These are phyloP conservation scores for Pituophis catenifer DNA, from an alignment of 2,113 vertebrate genomes.

Conservation along the genomic window DNA sequence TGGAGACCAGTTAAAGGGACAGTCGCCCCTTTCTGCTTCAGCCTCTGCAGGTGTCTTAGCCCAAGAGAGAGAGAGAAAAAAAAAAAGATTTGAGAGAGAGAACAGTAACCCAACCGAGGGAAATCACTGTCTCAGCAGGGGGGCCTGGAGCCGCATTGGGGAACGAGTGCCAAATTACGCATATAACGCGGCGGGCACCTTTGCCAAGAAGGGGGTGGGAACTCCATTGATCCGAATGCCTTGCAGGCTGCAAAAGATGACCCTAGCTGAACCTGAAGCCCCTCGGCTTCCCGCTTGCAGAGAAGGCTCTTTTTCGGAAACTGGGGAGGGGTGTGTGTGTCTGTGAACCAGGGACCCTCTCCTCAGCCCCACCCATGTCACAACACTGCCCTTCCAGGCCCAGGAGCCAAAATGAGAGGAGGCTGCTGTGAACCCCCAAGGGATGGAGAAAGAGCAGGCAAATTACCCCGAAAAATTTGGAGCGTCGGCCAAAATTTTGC, in stretches of 20 bases:
- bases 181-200: background rate
- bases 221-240: background rate
- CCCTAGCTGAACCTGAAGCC: background rate
- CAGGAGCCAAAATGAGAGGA: background rate
- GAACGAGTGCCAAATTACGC: background rate
- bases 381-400: background rate
- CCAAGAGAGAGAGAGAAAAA: background rate
- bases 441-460: background rate
- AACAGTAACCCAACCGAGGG: background rate
- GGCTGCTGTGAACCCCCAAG: background rate
- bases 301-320: background rate
- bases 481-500: background rate
- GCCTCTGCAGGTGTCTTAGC: background rate
- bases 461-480: background rate
- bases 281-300: too few relatives aligned
- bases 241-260: background rate
- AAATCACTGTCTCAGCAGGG: background rate
- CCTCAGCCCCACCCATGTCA: background rate
- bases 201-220: background rate
- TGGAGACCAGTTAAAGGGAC: background rate
- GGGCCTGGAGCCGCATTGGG: background rate
- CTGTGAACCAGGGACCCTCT: background rate
- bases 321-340: fast-evolving
- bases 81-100: background rate
- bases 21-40: background rate